A percentile compares a stretch with the other conserved stretches of the same genome.
phyloP scores from a whole-genome alignment of 2,113 vertebrate species.

The Nesoenas mayeri region DNA sequence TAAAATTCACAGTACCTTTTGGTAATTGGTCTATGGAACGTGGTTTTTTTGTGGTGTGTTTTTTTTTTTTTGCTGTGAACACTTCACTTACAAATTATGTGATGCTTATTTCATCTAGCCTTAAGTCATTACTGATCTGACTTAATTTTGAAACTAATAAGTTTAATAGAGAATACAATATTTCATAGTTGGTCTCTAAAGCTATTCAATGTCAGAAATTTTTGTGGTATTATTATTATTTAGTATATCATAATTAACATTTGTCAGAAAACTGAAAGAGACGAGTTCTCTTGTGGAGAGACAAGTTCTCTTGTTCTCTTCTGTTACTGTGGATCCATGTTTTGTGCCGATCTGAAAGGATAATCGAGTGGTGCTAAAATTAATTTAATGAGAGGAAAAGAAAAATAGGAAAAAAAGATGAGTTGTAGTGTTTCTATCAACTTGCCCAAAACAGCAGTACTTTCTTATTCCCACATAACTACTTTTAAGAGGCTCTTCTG shows the following conservation, averaged over 20 bases:
- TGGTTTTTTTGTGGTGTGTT: too few relatives aligned
- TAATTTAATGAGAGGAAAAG: neutral
- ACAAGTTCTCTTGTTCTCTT: too few relatives aligned
- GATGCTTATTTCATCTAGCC: neutral
- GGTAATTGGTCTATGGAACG: neutral
- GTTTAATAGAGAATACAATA: neutral
- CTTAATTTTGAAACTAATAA: neutral
- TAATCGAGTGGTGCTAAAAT: neutral
- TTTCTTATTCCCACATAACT: neutral
- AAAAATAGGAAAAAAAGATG: neutral
- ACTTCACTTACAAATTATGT: neutral
- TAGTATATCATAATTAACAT: neutral
- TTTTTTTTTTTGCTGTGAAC: neutral
- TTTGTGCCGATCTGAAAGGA: neutral
- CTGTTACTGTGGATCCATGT: neutral
- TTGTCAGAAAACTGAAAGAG: neutral
- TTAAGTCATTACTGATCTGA: neutral
- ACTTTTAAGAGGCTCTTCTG: slow-evolving; percentile 26
- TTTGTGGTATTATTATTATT: neutral
- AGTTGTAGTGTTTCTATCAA: neutral
- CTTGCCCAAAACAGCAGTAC: neutral
- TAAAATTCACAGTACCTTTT: neutral
- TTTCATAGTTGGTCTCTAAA: neutral
- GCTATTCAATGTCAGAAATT: neutral
- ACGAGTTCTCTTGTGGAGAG: neutral